Base-by-base conservation (phyloP, 2,888 invertebrate species). In the Sceliomorpha sp. region DNA sequence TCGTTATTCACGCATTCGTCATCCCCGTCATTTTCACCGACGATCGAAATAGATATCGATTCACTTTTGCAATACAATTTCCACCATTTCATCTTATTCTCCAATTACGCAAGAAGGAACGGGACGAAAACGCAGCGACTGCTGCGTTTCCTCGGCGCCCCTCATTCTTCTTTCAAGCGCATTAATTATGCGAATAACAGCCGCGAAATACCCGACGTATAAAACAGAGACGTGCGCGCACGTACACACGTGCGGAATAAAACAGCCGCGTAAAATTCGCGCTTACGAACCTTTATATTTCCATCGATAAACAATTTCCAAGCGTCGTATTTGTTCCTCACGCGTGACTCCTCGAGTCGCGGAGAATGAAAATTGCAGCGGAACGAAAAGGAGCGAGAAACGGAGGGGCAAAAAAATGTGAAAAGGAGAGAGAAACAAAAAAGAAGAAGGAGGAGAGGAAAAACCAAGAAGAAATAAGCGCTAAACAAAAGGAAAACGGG, bases 221-320 rank as follows among this genome's bases (percentile, higher is more conserved):
- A 66, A 66, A 59, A n/a, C n/a, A n/a, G n/a, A n/a, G n/a, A n/a
- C n/a, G n/a, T n/a, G n/a, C n/a, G n/a, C 66, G 59, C 45, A 59
- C 60, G 34, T 32, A 20, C 5, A 39, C 37, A 20, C 26, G n/a
- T n/a, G n/a, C 60, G 15, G 12, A 56, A 50, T 53, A 60, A 55
- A 50, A 17, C 50, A 26, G 48, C 17, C 42, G 67, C 59, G 53
- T 60, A 68, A 62, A 68, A 56, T 50, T 51, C 34, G 40, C 62
- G 56, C 56, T 68, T 56, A 60, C 56, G 56, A 60, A 56, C 55
- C 55, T 56, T 36, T 60, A 56, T 68, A 62, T 60, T 68, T 48
- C 45, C 68, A 68, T 68, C 62, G 62, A 68, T 62, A 62, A 56
- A 62, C 68, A 60, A 68, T 62, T 68, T 68, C 42, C 56, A 50